A percentile compares a stretch with the other conserved stretches of the same genome.
phyloP scores from a whole-genome alignment of 2,888 invertebrate species.

The Catocala sponsa region DNA sequence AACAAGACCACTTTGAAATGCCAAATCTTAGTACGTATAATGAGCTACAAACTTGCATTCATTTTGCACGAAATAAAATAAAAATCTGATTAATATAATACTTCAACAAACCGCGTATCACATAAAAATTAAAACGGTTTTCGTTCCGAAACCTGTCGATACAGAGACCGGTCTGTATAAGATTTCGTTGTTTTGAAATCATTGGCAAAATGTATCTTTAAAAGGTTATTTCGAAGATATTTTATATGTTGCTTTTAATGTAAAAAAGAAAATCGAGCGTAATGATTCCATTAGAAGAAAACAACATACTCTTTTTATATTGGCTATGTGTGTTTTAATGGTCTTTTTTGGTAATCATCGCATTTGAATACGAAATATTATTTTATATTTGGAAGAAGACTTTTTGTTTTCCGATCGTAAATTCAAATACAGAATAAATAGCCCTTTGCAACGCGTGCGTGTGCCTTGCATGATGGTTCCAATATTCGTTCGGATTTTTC shows the following conservation, averaged over 20 bases:
- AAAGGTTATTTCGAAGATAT: constrained; percentile 10
- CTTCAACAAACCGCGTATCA: constrained; percentile 18
- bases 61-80: constrained; percentile 25
- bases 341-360: no score
- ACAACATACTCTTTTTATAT: no score
- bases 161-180: constrained; percentile 6
- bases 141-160: constrained; percentile 17
- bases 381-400: no score
- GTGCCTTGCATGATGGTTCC: constrained; percentile 13
- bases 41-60: constrained; percentile 20
- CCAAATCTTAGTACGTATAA: constrained; percentile 38
- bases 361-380: no score
- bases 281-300: no score
- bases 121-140: constrained; percentile 18
- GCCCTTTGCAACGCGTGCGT: no score
- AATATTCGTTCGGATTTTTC: constrained; percentile 13
- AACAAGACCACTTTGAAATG: constrained; percentile 53
- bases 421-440: no score
- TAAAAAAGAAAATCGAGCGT: no score
- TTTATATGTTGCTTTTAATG: background rate
- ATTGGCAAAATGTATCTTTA: constrained; percentile 10
- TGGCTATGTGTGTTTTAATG: no score
- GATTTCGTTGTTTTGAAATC: constrained; percentile 17
- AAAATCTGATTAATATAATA: constrained; percentile 33
- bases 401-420: no score